Evolutionary conservation across 1,140 invertebrate genomes (phyloP).

Genomic region (Leptinotarsa defecta): DNA sequence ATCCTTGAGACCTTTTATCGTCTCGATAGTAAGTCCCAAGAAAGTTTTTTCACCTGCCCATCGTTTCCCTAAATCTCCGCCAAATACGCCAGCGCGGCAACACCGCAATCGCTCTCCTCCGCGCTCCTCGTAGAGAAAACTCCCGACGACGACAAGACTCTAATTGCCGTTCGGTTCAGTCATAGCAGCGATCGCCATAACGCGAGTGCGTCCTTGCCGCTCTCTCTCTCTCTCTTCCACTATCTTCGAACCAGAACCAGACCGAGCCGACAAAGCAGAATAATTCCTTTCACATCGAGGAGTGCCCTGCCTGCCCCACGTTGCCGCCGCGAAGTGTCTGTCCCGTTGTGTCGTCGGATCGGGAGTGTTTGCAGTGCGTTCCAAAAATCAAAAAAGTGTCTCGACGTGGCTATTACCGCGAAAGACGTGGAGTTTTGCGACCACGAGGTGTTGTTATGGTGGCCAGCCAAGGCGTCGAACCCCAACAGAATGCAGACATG

Average conservation of each 20-base stretch:
- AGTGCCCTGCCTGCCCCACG: neutral
- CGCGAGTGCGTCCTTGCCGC: neutral
- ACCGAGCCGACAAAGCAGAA: neutral
- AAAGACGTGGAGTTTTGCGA: conserved; percentile 23
- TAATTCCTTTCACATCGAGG: conserved; percentile 15
- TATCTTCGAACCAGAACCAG: neutral
- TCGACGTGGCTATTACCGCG: conserved; percentile 34
- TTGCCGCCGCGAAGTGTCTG: conserved; percentile 19
- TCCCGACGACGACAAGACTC: conserved; percentile 13
- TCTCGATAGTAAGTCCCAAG: too few species aligned
- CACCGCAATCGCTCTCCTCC: conserved; percentile 7
- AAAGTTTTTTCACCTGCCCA: too few species aligned
- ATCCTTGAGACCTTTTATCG: too few species aligned
- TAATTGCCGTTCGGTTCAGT: conserved; percentile 19
- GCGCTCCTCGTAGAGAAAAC: conserved; percentile 27
- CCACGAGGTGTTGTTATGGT: conserved; percentile 49
- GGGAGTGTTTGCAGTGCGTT: conserved; percentile 31
- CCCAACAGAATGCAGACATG: conserved; percentile 52
- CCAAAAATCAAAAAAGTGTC: conserved; percentile 39
- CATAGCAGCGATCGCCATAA: conserved; percentile 12
- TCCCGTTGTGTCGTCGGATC: conserved; percentile 15
- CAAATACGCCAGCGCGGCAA: neutral
- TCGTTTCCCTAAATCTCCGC: neutral
- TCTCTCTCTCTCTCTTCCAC: neutral
- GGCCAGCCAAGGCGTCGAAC: conserved; percentile 53